These are phyloP conservation scores for Limnothrissa miodon DNA, from an alignment of 2,113 vertebrate genomes.

Conservation along the genomic window DNA sequence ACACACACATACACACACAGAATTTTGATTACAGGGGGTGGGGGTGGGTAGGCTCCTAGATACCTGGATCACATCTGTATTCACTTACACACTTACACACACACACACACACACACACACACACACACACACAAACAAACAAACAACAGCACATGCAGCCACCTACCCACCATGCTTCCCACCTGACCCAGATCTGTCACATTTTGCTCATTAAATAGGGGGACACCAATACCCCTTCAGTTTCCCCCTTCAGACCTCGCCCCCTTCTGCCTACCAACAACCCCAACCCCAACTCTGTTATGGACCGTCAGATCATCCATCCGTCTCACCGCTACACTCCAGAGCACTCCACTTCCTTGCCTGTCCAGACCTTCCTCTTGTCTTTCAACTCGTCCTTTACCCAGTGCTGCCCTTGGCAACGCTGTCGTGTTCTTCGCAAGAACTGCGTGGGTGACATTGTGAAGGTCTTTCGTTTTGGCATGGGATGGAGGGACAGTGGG, in stretches of 20 bases:
- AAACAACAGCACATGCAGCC: background rate
- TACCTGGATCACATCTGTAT: too few relatives aligned
- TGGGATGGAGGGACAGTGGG: background rate
- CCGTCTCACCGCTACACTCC: too few relatives aligned
- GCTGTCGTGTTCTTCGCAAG: background rate
- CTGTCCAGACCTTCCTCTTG: too few relatives aligned
- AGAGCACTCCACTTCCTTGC: too few relatives aligned
- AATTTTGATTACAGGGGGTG: conserved; percentile 17
- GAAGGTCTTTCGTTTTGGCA: background rate
- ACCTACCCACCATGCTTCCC: conserved; percentile 33
- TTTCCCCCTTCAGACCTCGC: conserved; percentile 26
- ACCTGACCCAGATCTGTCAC: conserved; percentile 53
- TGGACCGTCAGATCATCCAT: background rate
- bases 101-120: conserved; percentile 39
- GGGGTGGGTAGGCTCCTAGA: too few relatives aligned
- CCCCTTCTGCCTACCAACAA: conserved; percentile 24
- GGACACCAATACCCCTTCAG: conserved; percentile 33
- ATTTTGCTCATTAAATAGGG: conserved; percentile 41
- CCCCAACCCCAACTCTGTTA: background rate
- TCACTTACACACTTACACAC: background rate
- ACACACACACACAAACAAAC: conserved; percentile 14
- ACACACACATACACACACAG: conserved; percentile 25
- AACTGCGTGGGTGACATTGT: background rate
- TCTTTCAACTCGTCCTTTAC: background rate
- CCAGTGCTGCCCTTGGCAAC: background rate